These are phyloP conservation scores for Anneissia japonica DNA, from an alignment of 35 echinoderm and acorn worm genomes.

Conservation along the genomic window DNA sequence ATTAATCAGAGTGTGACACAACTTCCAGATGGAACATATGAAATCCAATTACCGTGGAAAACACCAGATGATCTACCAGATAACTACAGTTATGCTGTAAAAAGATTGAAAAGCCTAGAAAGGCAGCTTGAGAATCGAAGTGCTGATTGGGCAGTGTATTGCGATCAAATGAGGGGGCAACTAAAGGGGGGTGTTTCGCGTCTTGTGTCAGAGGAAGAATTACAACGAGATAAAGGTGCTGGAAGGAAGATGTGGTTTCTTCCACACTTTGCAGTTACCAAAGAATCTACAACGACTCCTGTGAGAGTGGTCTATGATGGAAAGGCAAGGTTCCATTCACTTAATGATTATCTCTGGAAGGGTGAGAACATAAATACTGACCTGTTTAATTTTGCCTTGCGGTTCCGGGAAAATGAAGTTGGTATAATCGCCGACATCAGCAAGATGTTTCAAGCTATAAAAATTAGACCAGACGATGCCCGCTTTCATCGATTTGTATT, in stretches of 20 bases:
- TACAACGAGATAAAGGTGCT: constrained; percentile 35
- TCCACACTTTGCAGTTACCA: constrained; percentile 64
- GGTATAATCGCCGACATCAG: constrained; percentile 67
- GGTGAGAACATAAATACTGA: constrained; percentile 66
- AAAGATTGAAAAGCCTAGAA: constrained; percentile 46
- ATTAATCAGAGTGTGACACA: constrained; percentile 56
- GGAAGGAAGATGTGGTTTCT: constrained; percentile 76
- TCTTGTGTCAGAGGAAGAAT: constrained; percentile 37
- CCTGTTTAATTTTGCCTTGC: constrained; percentile 57
- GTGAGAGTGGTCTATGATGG: constrained; percentile 69
- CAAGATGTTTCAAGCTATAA: constrained; percentile 72
- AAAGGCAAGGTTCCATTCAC: constrained; percentile 68
- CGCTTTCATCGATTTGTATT: constrained; percentile 70
- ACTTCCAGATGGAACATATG: constrained; percentile 54
- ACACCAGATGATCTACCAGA: constrained; percentile 52
- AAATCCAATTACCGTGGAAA: constrained; percentile 49
- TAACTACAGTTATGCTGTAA: constrained; percentile 52
- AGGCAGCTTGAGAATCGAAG: constrained; percentile 47
- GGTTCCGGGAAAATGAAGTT: constrained; percentile 67
- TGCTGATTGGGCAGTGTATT: constrained; percentile 44
- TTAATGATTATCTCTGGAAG: constrained; percentile 63
- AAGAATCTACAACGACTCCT: constrained; percentile 58
- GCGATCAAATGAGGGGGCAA: constrained; percentile 62
- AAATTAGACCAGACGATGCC: constrained; percentile 41
- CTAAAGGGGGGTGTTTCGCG: constrained; percentile 51